Conservation (phyloP, 2,797 vertebrate genomes). For the Melanotaenia nigrans region DNA sequence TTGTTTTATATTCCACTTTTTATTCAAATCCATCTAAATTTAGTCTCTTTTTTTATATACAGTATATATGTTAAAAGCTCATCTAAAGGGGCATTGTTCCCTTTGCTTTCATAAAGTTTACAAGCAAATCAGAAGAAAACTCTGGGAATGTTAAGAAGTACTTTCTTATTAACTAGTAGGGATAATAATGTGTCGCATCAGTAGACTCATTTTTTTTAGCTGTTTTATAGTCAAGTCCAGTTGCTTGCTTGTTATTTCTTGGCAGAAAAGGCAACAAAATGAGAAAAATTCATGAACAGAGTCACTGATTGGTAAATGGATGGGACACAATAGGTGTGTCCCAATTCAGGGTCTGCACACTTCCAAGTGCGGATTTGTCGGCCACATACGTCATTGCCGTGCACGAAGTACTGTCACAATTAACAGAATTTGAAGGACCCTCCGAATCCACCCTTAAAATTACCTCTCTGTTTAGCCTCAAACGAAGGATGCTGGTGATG, state of each 20-base stretch:
- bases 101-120: neutral
- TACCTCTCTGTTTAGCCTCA: no score
- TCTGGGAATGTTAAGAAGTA: neutral
- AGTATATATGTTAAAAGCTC: neutral
- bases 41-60: neutral
- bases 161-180: neutral
- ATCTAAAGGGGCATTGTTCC: neutral
- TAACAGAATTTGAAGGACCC: no score
- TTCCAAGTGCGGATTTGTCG: no score
- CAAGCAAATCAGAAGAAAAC: neutral
- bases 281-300: neutral
- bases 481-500: no score
- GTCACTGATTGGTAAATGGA: no score
- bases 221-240: neutral
- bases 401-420: no score
- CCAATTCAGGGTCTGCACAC: no score
- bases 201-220: no score
- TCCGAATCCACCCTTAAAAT: no score
- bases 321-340: neutral
- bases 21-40: neutral
- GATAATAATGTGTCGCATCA: neutral
- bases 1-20: neutral
- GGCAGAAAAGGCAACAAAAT: neutral
- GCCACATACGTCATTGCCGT: no score
- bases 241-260: no score